These are phyloP conservation scores for Capreolus pygargus DNA, from an alignment of 2,113 vertebrate species.

Conservation along the genomic window DNA sequence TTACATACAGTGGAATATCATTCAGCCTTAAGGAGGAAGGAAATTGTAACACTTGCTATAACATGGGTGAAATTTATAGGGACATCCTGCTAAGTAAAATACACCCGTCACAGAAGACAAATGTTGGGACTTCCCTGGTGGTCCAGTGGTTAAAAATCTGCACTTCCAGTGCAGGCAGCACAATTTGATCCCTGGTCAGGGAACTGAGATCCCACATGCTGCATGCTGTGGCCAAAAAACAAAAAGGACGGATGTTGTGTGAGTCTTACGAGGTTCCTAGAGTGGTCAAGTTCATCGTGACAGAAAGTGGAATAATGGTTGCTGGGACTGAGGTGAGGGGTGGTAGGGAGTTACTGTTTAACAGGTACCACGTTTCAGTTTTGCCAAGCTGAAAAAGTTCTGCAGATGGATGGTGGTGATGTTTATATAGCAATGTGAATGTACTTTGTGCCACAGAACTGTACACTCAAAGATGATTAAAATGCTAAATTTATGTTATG, in stretches of 20 bases:
- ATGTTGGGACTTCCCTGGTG: background rate
- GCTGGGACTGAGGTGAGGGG: background rate
- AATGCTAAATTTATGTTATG: background rate
- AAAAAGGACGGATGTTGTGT: background rate
- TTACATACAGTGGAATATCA: background rate
- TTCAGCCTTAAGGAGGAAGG: background rate
- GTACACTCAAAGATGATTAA: background rate
- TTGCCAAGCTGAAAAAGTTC: background rate
- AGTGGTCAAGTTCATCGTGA: background rate
- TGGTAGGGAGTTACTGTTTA: background rate
- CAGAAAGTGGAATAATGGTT: background rate
- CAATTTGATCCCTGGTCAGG: background rate
- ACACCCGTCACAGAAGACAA: background rate
- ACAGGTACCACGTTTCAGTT: background rate
- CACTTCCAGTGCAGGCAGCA: background rate
- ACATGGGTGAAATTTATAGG: background rate
- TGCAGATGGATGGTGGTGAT: background rate
- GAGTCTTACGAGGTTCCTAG: background rate
- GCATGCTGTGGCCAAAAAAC: background rate
- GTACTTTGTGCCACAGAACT: background rate
- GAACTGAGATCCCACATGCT: background rate
- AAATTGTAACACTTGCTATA: background rate
- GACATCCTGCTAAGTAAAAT: background rate
- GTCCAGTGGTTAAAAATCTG: background rate
- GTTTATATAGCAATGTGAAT: background rate